phyloP scores from a whole-genome alignment of 1,140 invertebrate species.

The Achroia grisella region DNA sequence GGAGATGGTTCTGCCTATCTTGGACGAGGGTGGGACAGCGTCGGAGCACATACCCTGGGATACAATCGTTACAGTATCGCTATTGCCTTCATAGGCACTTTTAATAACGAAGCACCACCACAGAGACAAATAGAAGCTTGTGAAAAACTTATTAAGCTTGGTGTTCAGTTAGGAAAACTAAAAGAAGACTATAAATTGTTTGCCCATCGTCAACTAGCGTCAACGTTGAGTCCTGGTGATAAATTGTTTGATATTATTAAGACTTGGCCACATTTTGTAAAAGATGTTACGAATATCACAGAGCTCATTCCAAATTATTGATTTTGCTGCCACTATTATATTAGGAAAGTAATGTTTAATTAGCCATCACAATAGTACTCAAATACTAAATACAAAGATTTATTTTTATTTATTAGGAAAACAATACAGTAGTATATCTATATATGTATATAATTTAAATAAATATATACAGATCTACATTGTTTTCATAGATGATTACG shows the following conservation, averaged over 20 bases:
- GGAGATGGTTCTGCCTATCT: constrained; percentile 81
- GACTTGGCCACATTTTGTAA: constrained; percentile 76
- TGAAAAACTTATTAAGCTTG: constrained; percentile 73
- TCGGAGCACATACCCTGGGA: constrained; percentile 78
- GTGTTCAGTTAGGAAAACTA: constrained; percentile 72
- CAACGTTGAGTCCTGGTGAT: constrained; percentile 78
- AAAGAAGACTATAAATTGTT: constrained; percentile 75
- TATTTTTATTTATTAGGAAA: too few relatives aligned
- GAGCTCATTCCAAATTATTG: constrained; percentile 28
- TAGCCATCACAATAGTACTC: too few relatives aligned
- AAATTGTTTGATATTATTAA: constrained; percentile 73
- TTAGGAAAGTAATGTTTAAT: too few relatives aligned
- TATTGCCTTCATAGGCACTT: constrained; percentile 81
- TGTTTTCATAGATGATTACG: too few relatives aligned
- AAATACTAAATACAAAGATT: too few relatives aligned
- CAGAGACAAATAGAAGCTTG: constrained; percentile 73
- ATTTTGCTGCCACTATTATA: neutral
- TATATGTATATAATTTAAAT: too few relatives aligned
- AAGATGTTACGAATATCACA: constrained; percentile 24
- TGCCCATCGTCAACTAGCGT: constrained; percentile 76
- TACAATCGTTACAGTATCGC: constrained; percentile 79
- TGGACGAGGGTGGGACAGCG: constrained; percentile 78
- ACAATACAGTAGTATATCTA: too few relatives aligned
- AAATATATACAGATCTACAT: too few relatives aligned
- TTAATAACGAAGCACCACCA: constrained; percentile 63